Evolutionary conservation across 2,888 invertebrate genomes (phyloP).

Genomic region (Helleia helle): DNA sequence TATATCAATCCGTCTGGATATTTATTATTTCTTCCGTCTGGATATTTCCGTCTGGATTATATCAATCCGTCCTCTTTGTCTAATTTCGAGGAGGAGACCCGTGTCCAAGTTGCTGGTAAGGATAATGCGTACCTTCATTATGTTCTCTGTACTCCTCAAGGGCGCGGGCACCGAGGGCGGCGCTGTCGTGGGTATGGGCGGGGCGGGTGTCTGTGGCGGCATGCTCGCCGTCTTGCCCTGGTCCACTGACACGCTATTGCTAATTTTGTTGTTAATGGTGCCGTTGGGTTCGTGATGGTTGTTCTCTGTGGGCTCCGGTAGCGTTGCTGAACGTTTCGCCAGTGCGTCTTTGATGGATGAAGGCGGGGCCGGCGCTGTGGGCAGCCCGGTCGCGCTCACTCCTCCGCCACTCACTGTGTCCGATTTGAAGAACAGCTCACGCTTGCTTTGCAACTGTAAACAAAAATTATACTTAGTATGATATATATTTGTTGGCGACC

Average conservation of each 20-base stretch:
- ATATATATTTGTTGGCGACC: no score
- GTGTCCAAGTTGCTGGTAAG: no score
- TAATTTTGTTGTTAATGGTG: slow-evolving; percentile 43
- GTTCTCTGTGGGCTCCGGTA: slow-evolving; percentile 57
- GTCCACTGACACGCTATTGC: slow-evolving; percentile 58
- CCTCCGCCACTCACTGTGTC: slow-evolving; percentile 73
- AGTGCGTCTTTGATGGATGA: slow-evolving; percentile 68
- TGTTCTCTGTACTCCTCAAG: slow-evolving; percentile 61
- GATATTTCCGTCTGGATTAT: no score
- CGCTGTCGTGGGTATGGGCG: slow-evolving; percentile 54
- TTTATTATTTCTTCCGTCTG: no score
- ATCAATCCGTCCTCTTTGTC: no score
- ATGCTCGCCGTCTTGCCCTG: slow-evolving; percentile 50
- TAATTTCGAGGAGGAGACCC: no score
- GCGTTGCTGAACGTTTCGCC: slow-evolving; percentile 57
- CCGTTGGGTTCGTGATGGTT: slow-evolving; percentile 70
- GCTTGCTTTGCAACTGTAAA: slow-evolving; percentile 85
- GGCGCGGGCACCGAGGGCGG: slow-evolving; percentile 43
- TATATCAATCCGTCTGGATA: no score
- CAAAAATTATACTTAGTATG: no score
- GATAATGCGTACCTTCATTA: slow-evolving; percentile 46
- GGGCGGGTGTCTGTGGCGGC: slow-evolving; percentile 60
- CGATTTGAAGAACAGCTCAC: slow-evolving; percentile 90
- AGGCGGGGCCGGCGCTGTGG: slow-evolving; percentile 62
- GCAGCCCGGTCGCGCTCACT: slow-evolving; percentile 52